Evolutionary conservation across 2,888 invertebrate species (phyloP).

Genomic region (Clivina fossor): DNA sequence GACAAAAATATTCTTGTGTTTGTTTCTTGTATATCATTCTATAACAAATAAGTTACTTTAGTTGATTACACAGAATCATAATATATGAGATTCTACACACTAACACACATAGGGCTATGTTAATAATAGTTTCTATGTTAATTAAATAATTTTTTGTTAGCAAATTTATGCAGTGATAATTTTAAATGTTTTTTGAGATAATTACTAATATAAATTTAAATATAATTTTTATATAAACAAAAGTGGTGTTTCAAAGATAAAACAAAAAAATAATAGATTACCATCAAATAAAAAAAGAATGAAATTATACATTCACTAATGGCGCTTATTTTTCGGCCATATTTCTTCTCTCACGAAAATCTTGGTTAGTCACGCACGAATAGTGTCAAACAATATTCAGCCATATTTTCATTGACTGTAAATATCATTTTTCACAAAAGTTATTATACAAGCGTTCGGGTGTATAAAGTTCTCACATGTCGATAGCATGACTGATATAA

Average conservation of each 20-base stretch:
- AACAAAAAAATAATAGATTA: slow-evolving; percentile 27
- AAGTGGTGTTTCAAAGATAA: slow-evolving; percentile 18
- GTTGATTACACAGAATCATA: too few relatives aligned
- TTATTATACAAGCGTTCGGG: background rate
- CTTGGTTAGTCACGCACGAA: slow-evolving; percentile 49
- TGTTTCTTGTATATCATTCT: too few relatives aligned
- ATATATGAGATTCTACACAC: too few relatives aligned
- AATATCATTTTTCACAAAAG: background rate
- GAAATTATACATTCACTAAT: slow-evolving; percentile 32
- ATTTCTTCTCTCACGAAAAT: slow-evolving; percentile 50
- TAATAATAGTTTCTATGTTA: too few relatives aligned
- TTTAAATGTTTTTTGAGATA: too few relatives aligned
- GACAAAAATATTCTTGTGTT: too few relatives aligned
- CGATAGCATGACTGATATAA: slow-evolving; percentile 33
- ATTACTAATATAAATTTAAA: too few relatives aligned
- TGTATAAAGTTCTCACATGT: slow-evolving; percentile 30
- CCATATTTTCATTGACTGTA: slow-evolving; percentile 5
- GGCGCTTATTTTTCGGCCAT: slow-evolving; percentile 43
- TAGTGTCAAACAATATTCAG: slow-evolving; percentile 4
- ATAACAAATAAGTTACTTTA: too few relatives aligned
- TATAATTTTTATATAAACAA: slow-evolving; percentile 19
- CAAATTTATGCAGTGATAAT: too few relatives aligned
- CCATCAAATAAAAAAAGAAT: slow-evolving; percentile 30
- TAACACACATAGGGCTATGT: too few relatives aligned
- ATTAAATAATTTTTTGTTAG: too few relatives aligned